These are phyloP conservation scores for Setipinna tenuifilis DNA, from an alignment of 2,797 vertebrate species.

Conservation along the genomic window DNA sequence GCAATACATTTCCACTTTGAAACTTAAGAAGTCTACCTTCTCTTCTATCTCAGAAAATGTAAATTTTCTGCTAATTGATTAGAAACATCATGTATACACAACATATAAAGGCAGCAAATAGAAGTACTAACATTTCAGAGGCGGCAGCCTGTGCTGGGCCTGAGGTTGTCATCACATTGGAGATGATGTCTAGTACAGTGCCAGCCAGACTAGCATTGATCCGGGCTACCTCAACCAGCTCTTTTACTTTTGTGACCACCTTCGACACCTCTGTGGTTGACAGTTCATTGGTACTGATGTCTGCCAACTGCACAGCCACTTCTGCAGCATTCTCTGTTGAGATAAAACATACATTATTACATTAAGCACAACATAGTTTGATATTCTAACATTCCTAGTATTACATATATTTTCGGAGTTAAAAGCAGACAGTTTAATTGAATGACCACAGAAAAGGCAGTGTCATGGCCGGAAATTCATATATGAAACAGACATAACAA, in stretches of 20 bases:
- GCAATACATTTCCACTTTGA: too few relatives aligned
- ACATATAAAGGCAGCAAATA: too few relatives aligned
- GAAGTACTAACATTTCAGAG: slow-evolving; percentile 81
- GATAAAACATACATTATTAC: neutral
- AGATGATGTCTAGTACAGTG: slow-evolving; percentile 91
- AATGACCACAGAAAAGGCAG: too few relatives aligned
- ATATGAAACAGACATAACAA: too few relatives aligned
- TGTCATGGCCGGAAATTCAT: too few relatives aligned
- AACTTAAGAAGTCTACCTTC: too few relatives aligned
- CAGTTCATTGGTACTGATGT: slow-evolving; percentile 82
- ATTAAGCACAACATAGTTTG: neutral
- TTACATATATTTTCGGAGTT: too few relatives aligned
- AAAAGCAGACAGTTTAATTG: too few relatives aligned
- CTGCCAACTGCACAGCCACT: slow-evolving; percentile 84
- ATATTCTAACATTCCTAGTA: neutral
- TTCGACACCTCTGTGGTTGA: slow-evolving; percentile 85
- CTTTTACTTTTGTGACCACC: slow-evolving; percentile 87
- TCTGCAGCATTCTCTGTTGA: slow-evolving; percentile 84
- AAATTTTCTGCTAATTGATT: too few relatives aligned
- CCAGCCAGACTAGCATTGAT: slow-evolving; percentile 85
- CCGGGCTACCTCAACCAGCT: slow-evolving; percentile 86
- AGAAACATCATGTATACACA: too few relatives aligned
- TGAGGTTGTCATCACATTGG: slow-evolving; percentile 90
- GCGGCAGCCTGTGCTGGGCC: slow-evolving; percentile 75
- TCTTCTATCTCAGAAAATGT: too few relatives aligned